Evolutionary conservation across 2,113 vertebrate species (phyloP).

Genomic region (Sphyrna mokarran): DNA sequence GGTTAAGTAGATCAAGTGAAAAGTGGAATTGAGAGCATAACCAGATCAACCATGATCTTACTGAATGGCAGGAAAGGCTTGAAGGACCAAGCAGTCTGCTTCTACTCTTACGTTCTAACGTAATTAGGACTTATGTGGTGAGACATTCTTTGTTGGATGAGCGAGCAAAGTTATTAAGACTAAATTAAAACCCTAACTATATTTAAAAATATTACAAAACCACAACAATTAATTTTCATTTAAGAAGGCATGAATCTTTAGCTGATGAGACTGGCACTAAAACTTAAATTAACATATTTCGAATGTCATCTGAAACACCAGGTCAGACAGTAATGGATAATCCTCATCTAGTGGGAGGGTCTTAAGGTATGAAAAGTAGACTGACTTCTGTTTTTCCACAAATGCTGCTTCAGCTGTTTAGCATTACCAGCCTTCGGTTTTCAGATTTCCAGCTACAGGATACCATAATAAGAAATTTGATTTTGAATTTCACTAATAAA

Average conservation of each 20-base stretch:
- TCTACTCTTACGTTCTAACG: too few species aligned
- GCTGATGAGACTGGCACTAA: neutral
- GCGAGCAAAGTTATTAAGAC: neutral
- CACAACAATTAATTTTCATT: neutral
- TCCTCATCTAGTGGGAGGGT: neutral
- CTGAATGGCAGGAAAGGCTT: too few species aligned
- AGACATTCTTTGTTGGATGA: neutral
- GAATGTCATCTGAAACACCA: neutral
- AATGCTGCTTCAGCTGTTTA: neutral
- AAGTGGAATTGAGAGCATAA: too few species aligned
- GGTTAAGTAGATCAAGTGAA: too few species aligned
- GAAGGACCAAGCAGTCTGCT: too few species aligned
- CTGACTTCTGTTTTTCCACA: neutral
- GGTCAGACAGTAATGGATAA: neutral
- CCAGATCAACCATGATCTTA: too few species aligned
- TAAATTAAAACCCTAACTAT: neutral
- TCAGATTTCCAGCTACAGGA: neutral
- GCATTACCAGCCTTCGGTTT: neutral
- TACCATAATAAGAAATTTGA: neutral
- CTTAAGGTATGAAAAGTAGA: neutral
- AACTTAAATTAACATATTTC: neutral
- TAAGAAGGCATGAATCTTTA: neutral
- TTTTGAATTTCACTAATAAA: neutral
- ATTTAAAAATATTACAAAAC: neutral
- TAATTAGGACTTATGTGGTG: neutral